phyloP scores from a whole-genome alignment of 2,888 invertebrate genomes.

The Machimus atricapillus region DNA sequence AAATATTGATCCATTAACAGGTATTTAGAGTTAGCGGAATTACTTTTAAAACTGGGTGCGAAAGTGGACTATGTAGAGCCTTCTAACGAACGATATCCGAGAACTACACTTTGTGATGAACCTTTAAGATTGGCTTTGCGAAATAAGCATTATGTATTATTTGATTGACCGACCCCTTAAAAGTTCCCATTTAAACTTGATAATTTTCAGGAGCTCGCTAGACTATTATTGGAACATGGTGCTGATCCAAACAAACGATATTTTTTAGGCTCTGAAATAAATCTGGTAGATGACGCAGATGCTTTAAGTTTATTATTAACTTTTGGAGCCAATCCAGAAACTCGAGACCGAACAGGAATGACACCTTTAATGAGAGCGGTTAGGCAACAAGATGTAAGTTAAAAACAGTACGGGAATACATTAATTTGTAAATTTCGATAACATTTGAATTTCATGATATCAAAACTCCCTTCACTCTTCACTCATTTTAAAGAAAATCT shows the following conservation, averaged over 20 bases:
- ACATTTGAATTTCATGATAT: too few species aligned
- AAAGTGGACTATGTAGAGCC: neutral
- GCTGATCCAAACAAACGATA: neutral
- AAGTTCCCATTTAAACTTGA: neutral
- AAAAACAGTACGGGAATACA: neutral
- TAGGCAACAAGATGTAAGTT: neutral
- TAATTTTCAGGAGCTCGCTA: neutral
- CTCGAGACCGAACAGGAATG: neutral
- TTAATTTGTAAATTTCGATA: too few species aligned
- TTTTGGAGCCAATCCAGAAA: neutral
- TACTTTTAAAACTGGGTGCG: neutral
- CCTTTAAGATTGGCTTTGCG: neutral
- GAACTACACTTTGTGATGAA: neutral
- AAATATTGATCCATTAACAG: neutral
- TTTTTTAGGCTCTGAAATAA: slow-evolving; percentile 3
- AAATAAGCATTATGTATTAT: neutral
- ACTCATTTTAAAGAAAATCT: too few species aligned
- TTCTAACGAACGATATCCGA: neutral
- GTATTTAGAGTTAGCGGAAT: neutral
- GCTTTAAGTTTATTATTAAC: neutral
- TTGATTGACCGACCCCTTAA: neutral
- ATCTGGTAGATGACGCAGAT: neutral
- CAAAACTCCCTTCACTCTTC: too few species aligned
- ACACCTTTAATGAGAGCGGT: neutral
- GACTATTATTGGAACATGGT: neutral